Evolutionary conservation across 2,113 vertebrate genomes (phyloP), one percentile per base, ranked within the genome.

Genomic region (Suncus etruscus): DNA sequence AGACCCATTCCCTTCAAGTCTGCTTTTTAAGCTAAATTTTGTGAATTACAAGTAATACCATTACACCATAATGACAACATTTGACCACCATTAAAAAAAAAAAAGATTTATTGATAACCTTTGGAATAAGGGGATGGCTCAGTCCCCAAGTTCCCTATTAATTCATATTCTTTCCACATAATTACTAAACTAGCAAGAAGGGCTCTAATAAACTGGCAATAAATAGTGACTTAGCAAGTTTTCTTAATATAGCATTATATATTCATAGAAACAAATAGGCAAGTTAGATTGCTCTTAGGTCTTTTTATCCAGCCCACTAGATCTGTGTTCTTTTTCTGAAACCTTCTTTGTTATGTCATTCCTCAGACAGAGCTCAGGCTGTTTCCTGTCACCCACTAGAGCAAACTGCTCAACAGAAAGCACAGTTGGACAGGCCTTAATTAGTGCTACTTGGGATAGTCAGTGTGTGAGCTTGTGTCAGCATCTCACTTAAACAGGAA

Each of bases 401-500:
- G 98, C 98, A 96, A 97, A 93, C 97, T 69, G 96, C 97, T 98
- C 98, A 97, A 96, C 97, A 98, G 98, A 98, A 96, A 98, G 98
- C 98, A 94, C 98, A 97, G 98, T 98, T 98, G 98, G 99, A 99
- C 98, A 98, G 98, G 98, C 98, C 98, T 98, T 99, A 99, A 99
- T 99, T 99, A 99, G 99, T 94, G 98, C 98, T 97, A 97, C 98
- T 98, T 97, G 98, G 98, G 98, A 98, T 98, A 97, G 98, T 97
- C 98, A 97, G 98, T 97, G 98, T 92, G 97, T 96, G 97, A 97
- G 98, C 97, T 97, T 96, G 97, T 98, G 98, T 98, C 98, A 98
- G 98, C 98, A 98, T 98, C 98, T 98, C 97, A 96, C 98, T 97
- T 95, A 97, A 76, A 94, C 96, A 96, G 96, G 82, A 66, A 86